phyloP scores from a whole-genome alignment of 2,888 invertebrate species.

The Myopa tessellatipennis region DNA sequence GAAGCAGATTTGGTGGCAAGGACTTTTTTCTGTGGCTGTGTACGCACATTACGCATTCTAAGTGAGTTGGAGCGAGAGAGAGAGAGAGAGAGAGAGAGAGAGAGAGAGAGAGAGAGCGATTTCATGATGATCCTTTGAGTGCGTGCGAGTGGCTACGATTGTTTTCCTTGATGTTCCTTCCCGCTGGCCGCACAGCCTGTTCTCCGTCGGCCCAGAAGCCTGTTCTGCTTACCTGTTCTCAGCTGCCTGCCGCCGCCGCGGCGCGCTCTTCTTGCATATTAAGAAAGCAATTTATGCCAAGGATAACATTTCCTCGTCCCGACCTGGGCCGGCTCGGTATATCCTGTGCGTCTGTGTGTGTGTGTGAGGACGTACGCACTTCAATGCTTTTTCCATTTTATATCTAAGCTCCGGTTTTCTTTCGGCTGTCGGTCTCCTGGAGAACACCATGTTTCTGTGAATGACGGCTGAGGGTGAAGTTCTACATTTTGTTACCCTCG shows the following conservation, averaged over 20 bases:
- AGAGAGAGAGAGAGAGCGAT: no score
- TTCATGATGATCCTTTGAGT: neutral
- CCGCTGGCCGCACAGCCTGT: neutral
- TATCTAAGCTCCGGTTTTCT: constrained; percentile 40
- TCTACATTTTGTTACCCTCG: constrained; percentile 40
- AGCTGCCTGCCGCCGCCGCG: neutral
- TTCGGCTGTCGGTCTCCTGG: neutral
- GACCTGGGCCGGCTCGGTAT: neutral
- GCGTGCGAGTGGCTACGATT: neutral
- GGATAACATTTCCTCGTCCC: constrained; percentile 18
- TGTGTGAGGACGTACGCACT: constrained; percentile 25
- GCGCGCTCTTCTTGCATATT: neutral
- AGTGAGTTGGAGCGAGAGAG: neutral
- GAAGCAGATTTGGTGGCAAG: constrained; percentile 1
- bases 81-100: neutral
- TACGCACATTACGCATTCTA: constrained; percentile 19
- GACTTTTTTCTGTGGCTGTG: constrained; percentile 23
- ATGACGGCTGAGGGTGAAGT: constrained; percentile 42
- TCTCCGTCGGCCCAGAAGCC: neutral
- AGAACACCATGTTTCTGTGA: constrained; percentile 13
- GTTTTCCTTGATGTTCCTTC: neutral
- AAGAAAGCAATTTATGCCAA: constrained; percentile 35
- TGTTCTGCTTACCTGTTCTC: constrained; percentile 1
- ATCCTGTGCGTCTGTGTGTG: neutral
- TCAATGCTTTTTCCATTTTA: constrained; percentile 25